Base-by-base conservation (phyloP, 2,888 invertebrate species). In the Microplitis deprimator region DNA sequence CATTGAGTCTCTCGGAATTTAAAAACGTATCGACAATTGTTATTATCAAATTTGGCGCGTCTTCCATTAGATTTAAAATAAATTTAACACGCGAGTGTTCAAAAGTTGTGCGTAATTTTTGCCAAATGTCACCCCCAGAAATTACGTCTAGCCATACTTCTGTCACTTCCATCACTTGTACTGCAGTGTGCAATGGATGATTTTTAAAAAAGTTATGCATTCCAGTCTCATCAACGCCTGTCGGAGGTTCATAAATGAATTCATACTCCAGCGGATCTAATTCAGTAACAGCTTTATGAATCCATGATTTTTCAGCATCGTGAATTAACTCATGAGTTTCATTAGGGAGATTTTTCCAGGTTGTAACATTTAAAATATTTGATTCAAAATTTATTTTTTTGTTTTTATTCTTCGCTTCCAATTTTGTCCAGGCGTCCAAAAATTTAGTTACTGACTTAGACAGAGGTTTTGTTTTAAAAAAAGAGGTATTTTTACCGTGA, bases 91-190 rank as follows among this genome's bases (percentile, higher is more conserved):
- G 83, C 5, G 88, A 84, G n/a, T 74, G 80, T 38, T 88, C 86
- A 75, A 86, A 84, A 8, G 81, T 80, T 6, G 73, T 73, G 4
- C 85, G 81, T 29, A 87, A 74, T 65, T 86, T 88, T 40, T 85
- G 84, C 88, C 88, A 89, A 41, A 84, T 75, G 40, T 89, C 89
- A 2, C 87, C 88, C 8, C 88, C 89, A 1, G 81, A 81, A 0
- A 82, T 67, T 5, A 88, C 20, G 59, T 88, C 84, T 5, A 80
- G 4, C 61, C 85, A 39, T 0, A 82, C 79, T 38, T 75, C 65
- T 5, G 61, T 1, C 0, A 77, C 41, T 70, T 81, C 75, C 8
- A 76, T 62, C 6, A 75, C 16, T 41, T 79, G 67, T 64, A 79
- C 73, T n/a, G 79, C n/a, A 20, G 68, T 8, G 16, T 39, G 64